phyloP scores from a whole-genome alignment of 2,888 invertebrate genomes.

The Erpobdella octoculata region DNA sequence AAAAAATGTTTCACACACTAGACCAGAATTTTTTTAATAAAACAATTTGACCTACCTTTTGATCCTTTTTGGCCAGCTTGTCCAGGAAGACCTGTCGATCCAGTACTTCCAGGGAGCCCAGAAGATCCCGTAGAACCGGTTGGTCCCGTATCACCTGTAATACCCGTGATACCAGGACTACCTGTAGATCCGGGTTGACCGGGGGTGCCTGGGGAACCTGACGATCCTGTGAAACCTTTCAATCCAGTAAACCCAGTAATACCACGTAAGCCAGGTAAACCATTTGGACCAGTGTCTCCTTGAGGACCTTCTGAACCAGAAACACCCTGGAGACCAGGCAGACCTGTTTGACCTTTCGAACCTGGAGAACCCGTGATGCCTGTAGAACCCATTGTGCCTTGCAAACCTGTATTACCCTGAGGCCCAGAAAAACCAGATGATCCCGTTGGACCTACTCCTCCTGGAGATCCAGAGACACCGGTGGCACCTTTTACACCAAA shows the following conservation, averaged over 20 bases:
- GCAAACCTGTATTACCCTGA: slow-evolving; percentile 1
- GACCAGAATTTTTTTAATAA: slow-evolving; percentile 31
- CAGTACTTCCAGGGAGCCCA: background rate
- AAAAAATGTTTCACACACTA: no score
- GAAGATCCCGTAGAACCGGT: background rate
- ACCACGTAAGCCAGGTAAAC: background rate
- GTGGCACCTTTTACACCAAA: background rate
- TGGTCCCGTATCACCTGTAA: background rate
- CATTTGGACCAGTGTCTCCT: slow-evolving; percentile 2
- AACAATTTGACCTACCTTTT: slow-evolving; percentile 16
- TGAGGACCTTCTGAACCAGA: slow-evolving; percentile 36
- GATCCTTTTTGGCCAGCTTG: slow-evolving; percentile 26
- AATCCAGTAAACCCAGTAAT: background rate
- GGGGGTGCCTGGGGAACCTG: background rate
- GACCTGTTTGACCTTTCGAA: slow-evolving; percentile 7
- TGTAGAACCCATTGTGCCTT: background rate
- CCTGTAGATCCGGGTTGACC: background rate
- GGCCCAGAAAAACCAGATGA: slow-evolving; percentile 1
- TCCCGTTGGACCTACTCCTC: slow-evolving; percentile 6
- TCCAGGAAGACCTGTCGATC: background rate
- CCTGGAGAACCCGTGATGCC: slow-evolving; percentile 12
- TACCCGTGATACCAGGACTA: no score
- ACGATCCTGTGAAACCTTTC: slow-evolving; percentile 5
- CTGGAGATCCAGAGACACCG: background rate
- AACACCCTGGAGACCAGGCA: slow-evolving; percentile 40